Conservation (phyloP, 2,888 invertebrate species). For the Ganaspis brasiliensis region DNA sequence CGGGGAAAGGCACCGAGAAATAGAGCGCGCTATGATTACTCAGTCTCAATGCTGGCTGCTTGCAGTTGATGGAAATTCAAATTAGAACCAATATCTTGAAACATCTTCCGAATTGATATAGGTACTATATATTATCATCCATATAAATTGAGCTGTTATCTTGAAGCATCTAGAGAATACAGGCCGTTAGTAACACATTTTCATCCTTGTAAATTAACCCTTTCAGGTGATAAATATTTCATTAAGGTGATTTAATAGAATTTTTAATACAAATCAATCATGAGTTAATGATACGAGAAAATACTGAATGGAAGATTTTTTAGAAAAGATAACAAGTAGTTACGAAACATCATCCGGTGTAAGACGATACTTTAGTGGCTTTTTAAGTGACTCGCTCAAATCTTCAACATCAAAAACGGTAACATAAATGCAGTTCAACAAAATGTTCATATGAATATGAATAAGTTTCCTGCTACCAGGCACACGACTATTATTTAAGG, state of each 20-base stretch:
- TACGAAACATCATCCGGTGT: neutral
- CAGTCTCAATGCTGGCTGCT: conserved; percentile 17
- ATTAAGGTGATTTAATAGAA: too few relatives aligned
- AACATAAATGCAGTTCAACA: conserved; percentile 6
- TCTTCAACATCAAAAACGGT: neutral
- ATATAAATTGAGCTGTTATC: too few relatives aligned
- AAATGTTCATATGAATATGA: conserved; percentile 10
- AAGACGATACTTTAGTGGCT: neutral
- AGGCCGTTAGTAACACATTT: too few relatives aligned
- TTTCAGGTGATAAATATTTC: too few relatives aligned
- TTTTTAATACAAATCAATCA: too few relatives aligned
- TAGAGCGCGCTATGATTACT: conserved; percentile 27
- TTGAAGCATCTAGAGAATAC: too few relatives aligned
- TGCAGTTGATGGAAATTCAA: conserved; percentile 17
- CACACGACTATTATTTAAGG: conserved; percentile 12
- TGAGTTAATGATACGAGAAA: too few relatives aligned
- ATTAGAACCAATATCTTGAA: neutral
- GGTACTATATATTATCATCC: too few relatives aligned
- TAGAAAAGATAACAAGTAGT: neutral
- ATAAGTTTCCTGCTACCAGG: neutral
- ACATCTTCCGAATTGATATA: too few relatives aligned
- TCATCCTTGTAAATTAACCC: too few relatives aligned
- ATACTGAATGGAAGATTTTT: neutral
- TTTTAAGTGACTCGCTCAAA: neutral
- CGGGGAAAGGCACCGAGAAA: conserved; percentile 15